Base-by-base conservation (phyloP, 2,888 invertebrate species). In the Gisinianus flammeolus region DNA sequence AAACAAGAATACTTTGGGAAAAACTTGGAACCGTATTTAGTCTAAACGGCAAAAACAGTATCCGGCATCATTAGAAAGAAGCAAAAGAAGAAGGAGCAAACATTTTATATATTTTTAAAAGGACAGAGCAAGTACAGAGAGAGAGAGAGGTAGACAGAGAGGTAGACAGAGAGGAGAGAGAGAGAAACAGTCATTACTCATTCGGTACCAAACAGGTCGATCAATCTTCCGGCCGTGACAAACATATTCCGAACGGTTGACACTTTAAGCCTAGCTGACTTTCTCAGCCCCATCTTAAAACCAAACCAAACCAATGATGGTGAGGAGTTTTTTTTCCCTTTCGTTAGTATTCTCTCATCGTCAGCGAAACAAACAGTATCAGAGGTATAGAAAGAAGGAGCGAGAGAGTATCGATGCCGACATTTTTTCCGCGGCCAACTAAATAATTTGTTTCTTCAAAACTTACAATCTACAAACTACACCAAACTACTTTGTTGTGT, bases 181-280 rank as follows among this genome's bases (percentile, higher is more conserved):
- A 70, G 44, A 71, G 62, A 77, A 35, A 62, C 33, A 77, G 66
- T 77, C 77, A 77, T 77, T 77, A 77, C 77, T 77, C 77, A 71
- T 71, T 77, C 77, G 31, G 19, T 22, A 31, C 66, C 67, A 79
- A 79, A 77, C 70, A 79, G 67, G 74, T 77, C 77, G 77, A 79
- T 79, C 79, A 73, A 79, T 79, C 79, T 79, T 76, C 69, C 64
- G 33, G 73, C 64, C 66, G 77, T 79, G 79, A 79, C 79, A 79
- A 77, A 79, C 77, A 77, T 79, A 79, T 74, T 77, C 77, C 77
- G 74, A 64, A n/a, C 5, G 77, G 70, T 77, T 77, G 77, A 79
- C 79, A 79, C 79, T 74, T 77, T 70, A 33, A 77, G 73, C 56
- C 74, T 58, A 28, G 58, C 72, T 72, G 30, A 58, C 72, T 72